phyloP scores from a whole-genome alignment of 2,888 invertebrate species.

The Pammene aurita region DNA sequence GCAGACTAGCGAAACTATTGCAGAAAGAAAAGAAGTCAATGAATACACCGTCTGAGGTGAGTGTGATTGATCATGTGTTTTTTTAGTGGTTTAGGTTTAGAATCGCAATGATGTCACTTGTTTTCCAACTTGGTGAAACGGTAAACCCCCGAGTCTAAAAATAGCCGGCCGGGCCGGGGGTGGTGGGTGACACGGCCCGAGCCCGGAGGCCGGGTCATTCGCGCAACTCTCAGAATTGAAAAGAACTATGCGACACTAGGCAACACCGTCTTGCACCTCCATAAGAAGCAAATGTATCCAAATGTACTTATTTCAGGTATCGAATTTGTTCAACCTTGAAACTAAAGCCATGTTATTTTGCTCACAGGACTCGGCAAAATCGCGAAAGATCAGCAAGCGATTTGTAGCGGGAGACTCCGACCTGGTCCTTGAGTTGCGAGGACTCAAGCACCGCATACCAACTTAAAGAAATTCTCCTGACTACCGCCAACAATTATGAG shows the following conservation, averaged over 20 bases:
- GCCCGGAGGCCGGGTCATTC: slow-evolving; percentile 76
- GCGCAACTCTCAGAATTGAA: slow-evolving; percentile 41
- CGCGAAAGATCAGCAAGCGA: slow-evolving; percentile 83
- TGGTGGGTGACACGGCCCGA: slow-evolving; percentile 73
- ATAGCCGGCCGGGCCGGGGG: slow-evolving; percentile 77
- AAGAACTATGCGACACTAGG: slow-evolving; percentile 31
- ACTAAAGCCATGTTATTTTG: slow-evolving; percentile 47
- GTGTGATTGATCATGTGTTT: slow-evolving; percentile 52
- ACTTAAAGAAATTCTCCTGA: slow-evolving; percentile 76
- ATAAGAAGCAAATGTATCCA: slow-evolving; percentile 6
- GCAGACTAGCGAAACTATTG: slow-evolving; percentile 79
- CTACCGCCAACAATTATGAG: slow-evolving; percentile 79
- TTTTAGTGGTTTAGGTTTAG: slow-evolving; percentile 34
- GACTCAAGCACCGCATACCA: slow-evolving; percentile 84
- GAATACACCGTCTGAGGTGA: slow-evolving; percentile 83
- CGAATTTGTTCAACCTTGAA: neutral
- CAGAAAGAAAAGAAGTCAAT: slow-evolving; percentile 71
- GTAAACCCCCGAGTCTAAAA: slow-evolving; percentile 76
- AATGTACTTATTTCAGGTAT: neutral
- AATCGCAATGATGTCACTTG: slow-evolving; percentile 49
- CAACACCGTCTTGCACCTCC: slow-evolving; percentile 6
- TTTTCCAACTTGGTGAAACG: slow-evolving; percentile 57
- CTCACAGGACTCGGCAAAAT: slow-evolving; percentile 65
- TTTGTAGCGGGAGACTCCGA: slow-evolving; percentile 86
- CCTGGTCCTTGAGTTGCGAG: slow-evolving; percentile 85